Evolutionary conservation across 2,888 invertebrate species (phyloP).

Genomic region (Phania funesta): DNA sequence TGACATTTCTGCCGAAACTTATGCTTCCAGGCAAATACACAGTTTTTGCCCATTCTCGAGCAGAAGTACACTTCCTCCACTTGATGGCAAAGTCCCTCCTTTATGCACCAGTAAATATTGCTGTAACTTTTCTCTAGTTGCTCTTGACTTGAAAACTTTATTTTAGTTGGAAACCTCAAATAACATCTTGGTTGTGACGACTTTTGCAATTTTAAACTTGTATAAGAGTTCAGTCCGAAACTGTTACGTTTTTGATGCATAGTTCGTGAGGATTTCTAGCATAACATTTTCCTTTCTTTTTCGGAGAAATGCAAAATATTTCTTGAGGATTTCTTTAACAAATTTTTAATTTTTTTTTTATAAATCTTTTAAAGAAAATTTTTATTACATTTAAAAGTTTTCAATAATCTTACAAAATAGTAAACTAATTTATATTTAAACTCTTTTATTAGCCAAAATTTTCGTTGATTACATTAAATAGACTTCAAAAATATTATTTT

Average conservation of each 20-base stretch:
- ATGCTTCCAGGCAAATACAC: constrained; percentile 71
- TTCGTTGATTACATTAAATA: background rate
- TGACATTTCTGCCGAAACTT: constrained; percentile 55
- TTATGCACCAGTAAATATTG: constrained; percentile 60
- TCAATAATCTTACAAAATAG: background rate
- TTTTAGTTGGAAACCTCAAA: constrained; percentile 3
- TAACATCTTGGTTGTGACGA: background rate
- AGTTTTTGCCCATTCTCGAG: constrained; percentile 59
- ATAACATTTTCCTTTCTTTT: constrained; percentile 2
- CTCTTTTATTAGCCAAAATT: background rate
- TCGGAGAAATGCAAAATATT: background rate
- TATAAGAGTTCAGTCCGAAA: background rate
- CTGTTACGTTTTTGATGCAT: constrained; percentile 52
- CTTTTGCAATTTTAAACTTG: background rate
- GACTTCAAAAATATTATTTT: background rate
- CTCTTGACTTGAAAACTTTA: background rate
- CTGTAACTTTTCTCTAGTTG: background rate
- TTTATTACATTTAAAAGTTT: background rate
- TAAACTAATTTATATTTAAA: background rate
- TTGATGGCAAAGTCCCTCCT: constrained; percentile 68
- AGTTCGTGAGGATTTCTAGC: background rate
- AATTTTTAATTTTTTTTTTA: background rate
- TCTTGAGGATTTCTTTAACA: background rate
- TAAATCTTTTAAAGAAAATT: background rate
- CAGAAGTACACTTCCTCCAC: constrained; percentile 69